Evolutionary conservation across 2,113 vertebrate genomes (phyloP), one percentile per base, ranked within the genome.

Genomic region (Acanthisitta chloris): DNA sequence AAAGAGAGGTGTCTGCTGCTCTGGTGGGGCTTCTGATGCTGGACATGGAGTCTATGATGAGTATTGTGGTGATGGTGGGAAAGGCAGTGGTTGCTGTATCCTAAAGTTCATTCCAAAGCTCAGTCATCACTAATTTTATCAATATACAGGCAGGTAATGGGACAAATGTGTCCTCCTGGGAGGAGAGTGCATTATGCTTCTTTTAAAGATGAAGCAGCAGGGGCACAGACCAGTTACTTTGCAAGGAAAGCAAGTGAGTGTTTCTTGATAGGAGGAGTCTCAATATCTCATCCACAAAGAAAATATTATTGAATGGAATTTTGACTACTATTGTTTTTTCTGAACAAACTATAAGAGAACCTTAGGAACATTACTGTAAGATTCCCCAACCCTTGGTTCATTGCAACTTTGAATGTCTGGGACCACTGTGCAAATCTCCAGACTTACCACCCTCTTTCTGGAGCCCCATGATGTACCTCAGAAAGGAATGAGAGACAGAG

Each of bases 401-500:
- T 23, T 86, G 46, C 34, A 48, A 40, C n/a, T 86, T 77, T 3
- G 2, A 31, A 33, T 65, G 23, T 26, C 33, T 72, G 48, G 6
- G 55, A 23, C 46, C 43, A 14, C 10, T 51, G 31, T 78, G 24
- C 34, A 42, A 26, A 58, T 62, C 51, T 96, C 36, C 85, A 42
- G 54, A 66, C 34, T 76, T 64, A 40, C 0, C 52, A 52, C 18
- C 28, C 29, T 95, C 18, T 55, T 73, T 80, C 76, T 88, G 71
- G 64, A 95, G 52, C 71, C 71, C 42, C 23, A 21, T 81, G 67
- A 92, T 86, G 72, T 91, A 86, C 51, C 76, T 92, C 5, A 1
- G 51, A 84, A 81, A 90, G 70, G 79, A 93, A 80, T 85, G 89
- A 95, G 77, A 67, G 69, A 59, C 51, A 65, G 48, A 91, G 33